Evolutionary conservation across 2,797 vertebrate genomes (phyloP), one percentile per base, ranked within the genome.

Genomic region (Falco naumanni): DNA sequence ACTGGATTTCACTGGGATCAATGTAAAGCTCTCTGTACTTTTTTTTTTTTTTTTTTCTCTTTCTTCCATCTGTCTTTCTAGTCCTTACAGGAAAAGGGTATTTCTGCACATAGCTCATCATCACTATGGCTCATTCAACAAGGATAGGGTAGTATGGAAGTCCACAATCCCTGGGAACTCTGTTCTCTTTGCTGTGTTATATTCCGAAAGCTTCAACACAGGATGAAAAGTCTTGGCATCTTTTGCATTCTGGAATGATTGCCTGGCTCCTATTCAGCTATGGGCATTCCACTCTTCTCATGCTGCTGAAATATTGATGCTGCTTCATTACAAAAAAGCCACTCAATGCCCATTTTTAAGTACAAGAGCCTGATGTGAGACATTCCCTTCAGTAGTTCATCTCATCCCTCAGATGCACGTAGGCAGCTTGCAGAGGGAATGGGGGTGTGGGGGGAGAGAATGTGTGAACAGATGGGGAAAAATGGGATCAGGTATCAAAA

Each of bases 261-360:
- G 47, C 84, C 60, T 80, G 87, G 51, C 63, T 89, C 59, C 63
- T 47, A 2, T 37, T 75, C 81, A 76, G 78, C 56, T 47, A 5
- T 43, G 54, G 81, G 81, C 59, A 92, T 93, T 95, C 54, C 28
- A 54, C 39, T 87, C 21, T 47, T 61, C 43, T 92, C 13, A 4
- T 20, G 59, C 54, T 95, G 61, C 59, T 96, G 93, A 92, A 93
- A 95, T 96, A 90, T 59, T 88, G 84, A 87, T 90, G 70, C 66
- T 72, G 54, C 59, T 93, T 92, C 70, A 25, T 89, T 92, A 66
- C 59, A 72, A 59, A 88, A 90, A 63, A 64, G 17, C 66, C 70
- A 31, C 70, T 95, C 92, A 92, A 87, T 76, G 45, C 54, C 63
- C 60, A 3, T n/a, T 43, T 84, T 82, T 83, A 89, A 89, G 39